Percentiles rank a stretch among this genome's conserved stretches.
Conservation (phyloP, 2,113 vertebrate genomes). For the Seriola quinqueradiata region DNA sequence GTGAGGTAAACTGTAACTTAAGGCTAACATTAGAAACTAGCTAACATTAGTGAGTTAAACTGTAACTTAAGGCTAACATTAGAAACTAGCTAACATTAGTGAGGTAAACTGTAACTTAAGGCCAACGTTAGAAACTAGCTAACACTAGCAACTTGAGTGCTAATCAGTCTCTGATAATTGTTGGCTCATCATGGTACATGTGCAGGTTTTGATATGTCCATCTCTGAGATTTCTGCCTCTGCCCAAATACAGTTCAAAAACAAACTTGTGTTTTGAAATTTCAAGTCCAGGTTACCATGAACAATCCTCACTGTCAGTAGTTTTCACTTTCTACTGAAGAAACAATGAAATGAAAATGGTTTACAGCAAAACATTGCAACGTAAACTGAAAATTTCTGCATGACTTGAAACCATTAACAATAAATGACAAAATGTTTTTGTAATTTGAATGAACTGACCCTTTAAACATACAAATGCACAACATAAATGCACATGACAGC, state of each 20-base stretch:
- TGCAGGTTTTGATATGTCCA: too few species aligned
- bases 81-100: too few species aligned
- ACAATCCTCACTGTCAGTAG: background rate
- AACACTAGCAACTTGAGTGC: too few species aligned
- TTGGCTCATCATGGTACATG: too few species aligned
- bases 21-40: too few species aligned
- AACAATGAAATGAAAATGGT: background rate
- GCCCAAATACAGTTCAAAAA: background rate
- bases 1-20: too few species aligned
- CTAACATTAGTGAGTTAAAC: too few species aligned
- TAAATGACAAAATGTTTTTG: background rate
- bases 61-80: too few species aligned
- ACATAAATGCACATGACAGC: constrained; percentile 21
- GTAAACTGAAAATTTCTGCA: background rate
- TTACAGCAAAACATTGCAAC: background rate
- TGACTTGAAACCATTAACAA: background rate
- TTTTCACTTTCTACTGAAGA: background rate
- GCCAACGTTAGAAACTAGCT: too few species aligned
- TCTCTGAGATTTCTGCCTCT: background rate
- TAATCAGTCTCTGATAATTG: too few species aligned
- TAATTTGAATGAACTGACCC: constrained; percentile 16
- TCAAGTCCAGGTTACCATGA: background rate
- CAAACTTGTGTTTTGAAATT: background rate
- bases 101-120: too few species aligned
- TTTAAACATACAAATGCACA: constrained; percentile 19